Percentiles rank a stretch among this genome's conserved stretches.
phyloP scores from a whole-genome alignment of 2,113 vertebrate genomes.

The Rhinichthys klamathensis region DNA sequence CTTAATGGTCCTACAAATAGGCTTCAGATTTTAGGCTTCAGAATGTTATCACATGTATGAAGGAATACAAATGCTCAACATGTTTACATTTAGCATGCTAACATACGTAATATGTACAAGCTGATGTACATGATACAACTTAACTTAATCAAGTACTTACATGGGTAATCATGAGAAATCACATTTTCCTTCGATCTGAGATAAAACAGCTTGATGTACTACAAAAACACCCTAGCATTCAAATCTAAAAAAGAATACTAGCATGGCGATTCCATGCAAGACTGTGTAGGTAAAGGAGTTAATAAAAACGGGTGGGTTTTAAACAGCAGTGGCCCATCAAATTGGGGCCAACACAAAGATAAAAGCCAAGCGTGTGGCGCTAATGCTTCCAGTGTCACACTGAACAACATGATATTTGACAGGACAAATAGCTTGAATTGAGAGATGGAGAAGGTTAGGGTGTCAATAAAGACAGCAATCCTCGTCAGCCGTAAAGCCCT shows the following conservation, averaged over 20 bases:
- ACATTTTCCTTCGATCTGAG: no score
- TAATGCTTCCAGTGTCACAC: constrained; percentile 12
- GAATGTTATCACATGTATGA: background rate
- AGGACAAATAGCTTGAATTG: constrained; percentile 30
- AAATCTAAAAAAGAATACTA: background rate
- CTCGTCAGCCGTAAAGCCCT: constrained; percentile 55
- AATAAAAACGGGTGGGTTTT: background rate
- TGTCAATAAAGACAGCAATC: constrained; percentile 34
- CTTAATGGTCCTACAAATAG: no score
- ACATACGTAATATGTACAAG: background rate
- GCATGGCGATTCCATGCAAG: background rate
- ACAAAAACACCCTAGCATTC: background rate
- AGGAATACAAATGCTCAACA: background rate
- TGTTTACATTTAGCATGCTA: background rate
- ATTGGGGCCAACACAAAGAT: constrained; percentile 5
- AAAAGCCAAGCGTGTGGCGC: constrained; percentile 44
- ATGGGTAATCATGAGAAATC: no score
- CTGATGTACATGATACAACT: background rate
- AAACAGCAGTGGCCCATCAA: background rate
- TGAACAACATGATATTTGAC: constrained; percentile 33
- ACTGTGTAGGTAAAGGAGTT: background rate
- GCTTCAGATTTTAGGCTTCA: no score
- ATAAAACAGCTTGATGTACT: no score
- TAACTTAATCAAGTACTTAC: background rate
- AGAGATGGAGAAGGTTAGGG: constrained; percentile 12